phyloP scores from a whole-genome alignment of 2,888 invertebrate species.

The Diaprepes abbreviatus region DNA sequence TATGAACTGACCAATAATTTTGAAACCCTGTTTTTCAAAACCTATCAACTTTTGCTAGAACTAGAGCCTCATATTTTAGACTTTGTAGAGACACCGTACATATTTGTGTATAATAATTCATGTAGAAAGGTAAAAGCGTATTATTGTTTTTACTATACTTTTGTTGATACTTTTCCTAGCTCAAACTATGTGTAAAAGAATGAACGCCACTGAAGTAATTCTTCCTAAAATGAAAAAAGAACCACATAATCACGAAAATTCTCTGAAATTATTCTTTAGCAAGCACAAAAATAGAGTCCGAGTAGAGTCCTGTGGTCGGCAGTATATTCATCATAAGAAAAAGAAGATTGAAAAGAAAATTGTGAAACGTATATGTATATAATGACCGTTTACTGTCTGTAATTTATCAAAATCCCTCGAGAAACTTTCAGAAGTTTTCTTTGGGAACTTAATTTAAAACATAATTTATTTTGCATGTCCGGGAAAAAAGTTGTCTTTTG shows the following conservation, averaged over 20 bases:
- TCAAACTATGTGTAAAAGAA: too few relatives aligned
- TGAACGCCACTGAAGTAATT: conserved; percentile 8
- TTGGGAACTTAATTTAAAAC: conserved; percentile 45
- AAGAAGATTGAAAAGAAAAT: conserved; percentile 43
- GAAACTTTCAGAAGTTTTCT: conserved; percentile 24
- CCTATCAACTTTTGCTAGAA: too few relatives aligned
- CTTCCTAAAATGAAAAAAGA: conserved; percentile 8
- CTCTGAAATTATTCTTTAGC: conserved; percentile 34
- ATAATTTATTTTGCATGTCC: conserved; percentile 39
- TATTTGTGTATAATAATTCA: too few relatives aligned
- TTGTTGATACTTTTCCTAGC: too few relatives aligned
- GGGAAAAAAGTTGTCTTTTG: neutral
- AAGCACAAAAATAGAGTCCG: conserved; percentile 46
- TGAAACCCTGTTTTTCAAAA: too few relatives aligned
- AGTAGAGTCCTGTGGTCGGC: conserved; percentile 47
- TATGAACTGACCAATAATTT: too few relatives aligned
- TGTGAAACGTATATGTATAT: conserved; percentile 42
- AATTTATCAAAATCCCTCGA: conserved; percentile 45
- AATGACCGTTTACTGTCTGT: conserved; percentile 46
- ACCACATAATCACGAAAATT: conserved; percentile 2
- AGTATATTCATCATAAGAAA: conserved; percentile 47
- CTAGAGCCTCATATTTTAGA: too few relatives aligned
- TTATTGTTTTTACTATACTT: too few relatives aligned
- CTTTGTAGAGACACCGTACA: too few relatives aligned
- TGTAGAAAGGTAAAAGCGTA: too few relatives aligned